These are phyloP conservation scores for Phrynosoma platyrhinos DNA, from an alignment of 2,113 vertebrate genomes.

Conservation along the genomic window DNA sequence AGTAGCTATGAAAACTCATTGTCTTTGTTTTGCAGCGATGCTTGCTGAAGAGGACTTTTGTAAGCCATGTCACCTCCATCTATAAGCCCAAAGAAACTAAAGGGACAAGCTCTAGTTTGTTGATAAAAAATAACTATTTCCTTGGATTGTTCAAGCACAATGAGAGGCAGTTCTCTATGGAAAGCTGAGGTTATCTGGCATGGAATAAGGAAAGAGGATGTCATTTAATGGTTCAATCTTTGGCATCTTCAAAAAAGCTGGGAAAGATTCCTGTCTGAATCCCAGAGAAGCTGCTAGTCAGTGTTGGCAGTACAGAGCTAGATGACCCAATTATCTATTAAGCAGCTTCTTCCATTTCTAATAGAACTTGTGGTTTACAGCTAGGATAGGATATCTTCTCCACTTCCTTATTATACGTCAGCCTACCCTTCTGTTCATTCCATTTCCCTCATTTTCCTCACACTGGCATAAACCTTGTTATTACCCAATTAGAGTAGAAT, in stretches of 20 bases:
- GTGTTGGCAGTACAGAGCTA: neutral
- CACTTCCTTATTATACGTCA: neutral
- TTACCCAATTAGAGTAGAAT: too few species aligned
- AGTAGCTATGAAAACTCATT: accelerated
- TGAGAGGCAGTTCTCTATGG: neutral
- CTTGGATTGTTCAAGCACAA: neutral
- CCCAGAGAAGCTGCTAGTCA: neutral
- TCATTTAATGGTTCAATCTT: neutral
- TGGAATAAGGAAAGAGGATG: neutral
- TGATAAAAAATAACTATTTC: neutral
- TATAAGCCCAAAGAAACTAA: accelerated
- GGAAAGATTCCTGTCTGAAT: neutral
- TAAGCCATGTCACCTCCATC: neutral
- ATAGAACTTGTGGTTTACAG: neutral
- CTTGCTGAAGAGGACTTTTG: neutral
- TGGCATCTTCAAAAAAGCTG: neutral
- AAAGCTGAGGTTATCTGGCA: neutral
- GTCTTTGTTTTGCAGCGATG: accelerated
- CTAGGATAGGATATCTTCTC: neutral
- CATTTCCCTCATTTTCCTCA: neutral
- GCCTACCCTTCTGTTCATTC: neutral
- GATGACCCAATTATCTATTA: neutral
- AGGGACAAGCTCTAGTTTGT: neutral
- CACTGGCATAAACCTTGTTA: neutral
- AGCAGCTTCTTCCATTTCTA: neutral